Base-by-base conservation (phyloP, 2,797 vertebrate genomes). In the Varecia variegata region DNA sequence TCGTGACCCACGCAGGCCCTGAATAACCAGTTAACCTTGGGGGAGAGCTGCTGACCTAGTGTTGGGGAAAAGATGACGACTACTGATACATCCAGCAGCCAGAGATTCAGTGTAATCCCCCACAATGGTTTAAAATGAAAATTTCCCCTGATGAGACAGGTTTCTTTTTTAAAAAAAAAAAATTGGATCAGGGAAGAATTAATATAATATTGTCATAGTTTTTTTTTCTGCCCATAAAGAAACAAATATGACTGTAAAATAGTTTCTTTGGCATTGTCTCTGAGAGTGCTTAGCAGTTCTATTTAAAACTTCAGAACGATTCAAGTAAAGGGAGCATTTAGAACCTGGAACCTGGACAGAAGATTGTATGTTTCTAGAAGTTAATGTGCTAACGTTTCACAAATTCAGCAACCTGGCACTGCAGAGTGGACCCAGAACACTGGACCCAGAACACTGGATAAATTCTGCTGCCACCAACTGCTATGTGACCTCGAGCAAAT, bases 211-310 rank as follows among this genome's bases (percentile, higher is more conserved):
- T 85, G 3, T 21, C 68, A 93, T 82, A 96, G 68, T 92, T 98
- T 97, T 98, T 93, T 97, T 96, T 96, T 91, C 94, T 92, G 90
- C 97, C 96, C 88, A 97, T 97, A 97, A 97, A 96, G 82, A 97
- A 98, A 97, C 96, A 97, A 97, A 77, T 96, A 93, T 93, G 79
- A 98, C 82, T 25, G 43, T 88, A 83, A 97, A 97, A 96, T 93
- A 93, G 92, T 73, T 60, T 93, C 45, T 94, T 93, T 60, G 43
- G 15, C 54, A 91, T 67, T 83, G 94, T 90, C 92, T 89, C 93
- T 82, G 60, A 95, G 85, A 83, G 73, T 79, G 54, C 70, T 58
- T 43, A 73, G 35, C 9, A 38, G 11, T 35, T 82, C n/a, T 85
- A 50, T 35, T 93, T 84, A 88, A 35, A 88, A 35, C 32, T 54